phyloP scores from a whole-genome alignment of 2,113 vertebrate species.

The Platichthys flesus region DNA sequence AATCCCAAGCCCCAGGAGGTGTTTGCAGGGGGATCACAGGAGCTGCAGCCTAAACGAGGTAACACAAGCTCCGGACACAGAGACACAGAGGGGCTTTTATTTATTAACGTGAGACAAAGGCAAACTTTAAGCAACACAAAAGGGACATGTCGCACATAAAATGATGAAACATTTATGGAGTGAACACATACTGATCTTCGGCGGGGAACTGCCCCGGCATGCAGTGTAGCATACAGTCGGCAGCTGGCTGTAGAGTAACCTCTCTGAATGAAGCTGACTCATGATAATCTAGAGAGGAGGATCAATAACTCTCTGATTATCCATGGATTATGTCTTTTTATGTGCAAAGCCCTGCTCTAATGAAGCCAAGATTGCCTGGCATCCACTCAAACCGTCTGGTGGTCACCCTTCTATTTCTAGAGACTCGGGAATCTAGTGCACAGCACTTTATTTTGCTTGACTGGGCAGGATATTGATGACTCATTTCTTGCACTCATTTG shows the following conservation, averaged over 20 bases:
- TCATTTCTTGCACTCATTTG: constrained; percentile 57
- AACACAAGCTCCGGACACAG: constrained; percentile 52
- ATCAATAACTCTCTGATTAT: constrained; percentile 64
- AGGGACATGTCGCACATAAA: constrained; percentile 17
- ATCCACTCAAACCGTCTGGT: constrained; percentile 61
- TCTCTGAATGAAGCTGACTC: constrained; percentile 46
- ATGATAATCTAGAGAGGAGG: constrained; percentile 23
- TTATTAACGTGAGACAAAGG: constrained; percentile 52
- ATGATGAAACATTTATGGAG: constrained; percentile 57
- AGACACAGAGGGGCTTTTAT: constrained; percentile 39
- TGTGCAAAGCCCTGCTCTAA: constrained; percentile 47
- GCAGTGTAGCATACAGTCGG: background rate
- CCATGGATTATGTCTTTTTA: constrained; percentile 57
- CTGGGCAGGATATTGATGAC: constrained; percentile 63
- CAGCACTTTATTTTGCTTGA: constrained; percentile 51
- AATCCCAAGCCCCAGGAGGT: constrained; percentile 89
- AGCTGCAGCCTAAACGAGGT: constrained; percentile 96
- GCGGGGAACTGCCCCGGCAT: constrained; percentile 8
- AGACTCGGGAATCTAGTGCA: constrained; percentile 42
- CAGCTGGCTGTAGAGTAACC: constrained; percentile 2
- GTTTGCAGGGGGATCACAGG: constrained; percentile 90
- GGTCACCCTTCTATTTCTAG: constrained; percentile 74
- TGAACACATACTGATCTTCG: constrained; percentile 33
- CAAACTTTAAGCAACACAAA: constrained; percentile 13
- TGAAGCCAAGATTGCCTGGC: constrained; percentile 58